Base-by-base conservation (phyloP, 23 tunicate species). In the Trididemnum miniatum region DNA sequence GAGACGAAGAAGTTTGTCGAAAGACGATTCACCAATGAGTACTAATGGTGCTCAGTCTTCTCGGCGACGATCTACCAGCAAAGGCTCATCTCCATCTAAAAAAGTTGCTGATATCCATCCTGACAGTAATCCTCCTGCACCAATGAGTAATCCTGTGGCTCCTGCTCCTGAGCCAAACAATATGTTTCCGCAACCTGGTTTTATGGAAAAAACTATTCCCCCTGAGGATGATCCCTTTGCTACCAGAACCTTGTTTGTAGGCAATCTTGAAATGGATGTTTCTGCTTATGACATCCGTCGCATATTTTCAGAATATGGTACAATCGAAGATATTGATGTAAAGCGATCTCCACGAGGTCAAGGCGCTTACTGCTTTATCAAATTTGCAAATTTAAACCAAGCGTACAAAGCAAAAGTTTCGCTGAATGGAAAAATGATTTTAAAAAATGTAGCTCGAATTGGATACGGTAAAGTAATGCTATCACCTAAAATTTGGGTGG, bases 161-260 rank as follows among this genome's bases (percentile, higher is more conserved):
- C 79, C 79, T 1, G 35, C 62, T 1, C 79, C 54, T 18, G 82
- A 81, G 30, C 81, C 78, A 23, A 59, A 25, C 75, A 71, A 71
- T 71, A 37, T 26, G 26, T 85, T 85, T 85, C 82, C 89, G 1
- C 29, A 24, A 34, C 71, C 87, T 26, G 71, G 72, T 34, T 78
- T 86, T 44, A 71, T 86, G 84, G 90, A 86, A 63, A 86, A 92
- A 51, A 80, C 92, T 9, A 92, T 94, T 31, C 97, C 94, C 1
- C 97, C 97, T 27, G 99, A 96, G 83, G 99, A 96, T 78, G 97
- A 96, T 37, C 97, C 99, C 0, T 84, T 64, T 62, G 97, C 99
- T 4, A 96, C 99, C 35, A 51, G 99, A 35, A 87, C 97, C 29
- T 65, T 96, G 39, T 96, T 96, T 72, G 79, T 96, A 18, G 99